Evolutionary conservation across 2,113 vertebrate species (phyloP).

Genomic region (Dasyurus viverrinus): DNA sequence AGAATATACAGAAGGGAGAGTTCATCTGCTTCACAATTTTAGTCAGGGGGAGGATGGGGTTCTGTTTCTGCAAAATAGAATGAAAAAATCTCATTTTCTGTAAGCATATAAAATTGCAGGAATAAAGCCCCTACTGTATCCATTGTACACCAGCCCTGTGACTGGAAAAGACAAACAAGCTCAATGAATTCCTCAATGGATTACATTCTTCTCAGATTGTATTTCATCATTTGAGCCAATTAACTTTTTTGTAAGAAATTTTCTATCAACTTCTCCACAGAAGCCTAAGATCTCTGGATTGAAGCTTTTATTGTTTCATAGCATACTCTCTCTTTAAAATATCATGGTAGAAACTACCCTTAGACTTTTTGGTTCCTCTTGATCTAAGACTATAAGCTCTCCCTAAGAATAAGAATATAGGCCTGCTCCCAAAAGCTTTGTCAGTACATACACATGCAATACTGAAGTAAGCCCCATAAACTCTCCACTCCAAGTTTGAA

Average conservation of each 20-base stretch:
- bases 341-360: background rate
- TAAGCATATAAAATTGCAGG: background rate
- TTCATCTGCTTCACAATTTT: background rate
- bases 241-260: background rate
- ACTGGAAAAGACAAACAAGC: background rate
- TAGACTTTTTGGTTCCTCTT: background rate
- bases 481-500: background rate
- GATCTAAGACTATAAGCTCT: background rate
- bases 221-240: slow-evolving; percentile 18
- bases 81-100: background rate
- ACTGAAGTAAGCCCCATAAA: background rate
- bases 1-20: background rate
- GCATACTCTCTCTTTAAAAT: background rate
- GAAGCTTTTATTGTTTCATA: background rate
- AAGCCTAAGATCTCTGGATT: slow-evolving; percentile 8
- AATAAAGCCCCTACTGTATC: background rate
- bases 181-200: background rate
- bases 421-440: background rate
- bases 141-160: background rate
- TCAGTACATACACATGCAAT: background rate
- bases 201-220: background rate
- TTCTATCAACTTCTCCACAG: background rate
- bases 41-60: background rate
- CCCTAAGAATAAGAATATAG: background rate
- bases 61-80: background rate